Conservation (phyloP, 2,888 invertebrate genomes). For the Macrophya annulata region DNA sequence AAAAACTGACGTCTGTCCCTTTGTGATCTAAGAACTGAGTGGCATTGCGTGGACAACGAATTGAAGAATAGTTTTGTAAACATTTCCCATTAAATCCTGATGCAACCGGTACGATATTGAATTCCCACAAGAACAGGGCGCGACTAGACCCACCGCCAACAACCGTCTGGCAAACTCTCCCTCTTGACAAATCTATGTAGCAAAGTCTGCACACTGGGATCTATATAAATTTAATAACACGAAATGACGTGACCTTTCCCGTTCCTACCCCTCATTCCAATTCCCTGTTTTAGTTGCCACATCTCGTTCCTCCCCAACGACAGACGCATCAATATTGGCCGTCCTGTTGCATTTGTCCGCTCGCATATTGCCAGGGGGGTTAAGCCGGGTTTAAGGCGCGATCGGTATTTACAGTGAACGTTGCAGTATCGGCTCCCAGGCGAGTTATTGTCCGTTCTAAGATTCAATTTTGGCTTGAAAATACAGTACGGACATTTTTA, state of each 20-base stretch:
- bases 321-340: constrained; percentile 66
- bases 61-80: constrained; percentile 67
- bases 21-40: neutral
- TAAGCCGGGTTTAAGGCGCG: constrained; percentile 47
- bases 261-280: constrained; percentile 56
- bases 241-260: constrained; percentile 69
- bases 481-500: neutral
- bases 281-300: constrained; percentile 43
- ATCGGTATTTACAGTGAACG: constrained; percentile 49
- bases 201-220: constrained; percentile 61
- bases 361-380: constrained; percentile 46
- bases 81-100: constrained; percentile 66
- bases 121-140: constrained; percentile 66
- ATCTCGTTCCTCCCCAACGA: constrained; percentile 35
- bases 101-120: constrained; percentile 67
- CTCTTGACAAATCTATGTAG: constrained; percentile 68
- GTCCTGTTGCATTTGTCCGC: constrained; percentile 59
- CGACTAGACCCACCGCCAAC: constrained; percentile 37
- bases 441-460: constrained; percentile 43
- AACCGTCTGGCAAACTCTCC: constrained; percentile 27
- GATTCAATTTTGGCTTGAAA: constrained; percentile 23
- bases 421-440: constrained; percentile 18
- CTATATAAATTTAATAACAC: constrained; percentile 74
- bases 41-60: neutral
- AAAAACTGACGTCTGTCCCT: neutral